Evolutionary conservation across 2,797 vertebrate genomes (phyloP).

Genomic region (Acipenser transmontanus): DNA sequence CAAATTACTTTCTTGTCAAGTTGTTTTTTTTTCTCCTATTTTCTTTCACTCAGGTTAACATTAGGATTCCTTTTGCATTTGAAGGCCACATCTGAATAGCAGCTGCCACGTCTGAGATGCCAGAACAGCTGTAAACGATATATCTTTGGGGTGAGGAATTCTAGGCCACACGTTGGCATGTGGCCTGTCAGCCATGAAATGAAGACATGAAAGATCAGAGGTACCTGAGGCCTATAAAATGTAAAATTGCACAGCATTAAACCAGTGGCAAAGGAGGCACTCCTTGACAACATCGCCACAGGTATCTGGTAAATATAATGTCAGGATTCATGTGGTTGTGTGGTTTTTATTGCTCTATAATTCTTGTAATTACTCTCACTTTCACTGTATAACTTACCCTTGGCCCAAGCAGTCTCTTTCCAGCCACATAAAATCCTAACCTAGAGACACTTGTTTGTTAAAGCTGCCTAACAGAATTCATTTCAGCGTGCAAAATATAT

Average conservation of each 20-base stretch:
- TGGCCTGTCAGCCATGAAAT: conserved; percentile 87
- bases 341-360: conserved; percentile 35
- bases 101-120: conserved; percentile 69
- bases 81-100: conserved; percentile 77
- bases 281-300: conserved; percentile 11
- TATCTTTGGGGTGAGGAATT: conserved; percentile 76
- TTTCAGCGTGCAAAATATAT: not conserved
- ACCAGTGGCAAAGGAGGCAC: not conserved
- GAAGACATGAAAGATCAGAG: conserved; percentile 85
- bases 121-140: conserved; percentile 83
- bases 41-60: conserved; percentile 44
- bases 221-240: conserved; percentile 39
- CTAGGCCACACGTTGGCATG: conserved; percentile 70
- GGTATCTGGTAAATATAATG: conserved; percentile 11
- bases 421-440: conserved; percentile 34
- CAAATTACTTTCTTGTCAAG: conserved; percentile 78
- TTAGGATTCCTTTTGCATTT: conserved; percentile 42
- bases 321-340: conserved; percentile 33
- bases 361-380: conserved; percentile 26
- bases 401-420: conserved; percentile 9
- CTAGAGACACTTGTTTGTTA: conserved; percentile 26
- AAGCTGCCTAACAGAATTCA: not conserved
- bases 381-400: conserved; percentile 9
- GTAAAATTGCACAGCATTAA: conserved; percentile 8
- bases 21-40: conserved; percentile 26